Conservation (phyloP, 1,140 invertebrate genomes). For the Coptotermes formosanus region DNA sequence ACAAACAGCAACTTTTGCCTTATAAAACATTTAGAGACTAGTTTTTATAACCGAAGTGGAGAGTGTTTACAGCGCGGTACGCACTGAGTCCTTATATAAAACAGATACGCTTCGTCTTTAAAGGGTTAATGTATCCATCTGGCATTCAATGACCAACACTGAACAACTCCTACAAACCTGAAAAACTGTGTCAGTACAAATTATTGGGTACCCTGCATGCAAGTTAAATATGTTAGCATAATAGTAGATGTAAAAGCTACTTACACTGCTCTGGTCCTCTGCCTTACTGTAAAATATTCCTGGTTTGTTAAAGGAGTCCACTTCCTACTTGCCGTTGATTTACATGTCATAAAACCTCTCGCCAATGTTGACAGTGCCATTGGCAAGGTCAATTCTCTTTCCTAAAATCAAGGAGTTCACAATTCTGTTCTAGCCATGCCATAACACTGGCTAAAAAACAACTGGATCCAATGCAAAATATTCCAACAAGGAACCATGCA, state of each 20-base stretch:
- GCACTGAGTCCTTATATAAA: no score
- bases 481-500: no score
- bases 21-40: no score
- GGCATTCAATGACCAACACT: background rate
- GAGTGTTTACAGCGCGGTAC: no score
- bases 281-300: background rate
- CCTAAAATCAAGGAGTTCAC: background rate
- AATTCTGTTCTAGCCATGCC: no score
- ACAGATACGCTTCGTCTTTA: no score
- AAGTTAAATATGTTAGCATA: background rate
- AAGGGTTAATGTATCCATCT: no score
- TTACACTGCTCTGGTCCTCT: background rate
- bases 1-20: no score
- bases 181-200: background rate
- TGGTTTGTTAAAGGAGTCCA: constrained; percentile 2
- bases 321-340: background rate
- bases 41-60: no score
- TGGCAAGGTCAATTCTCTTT: background rate
- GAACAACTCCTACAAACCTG: background rate
- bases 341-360: constrained; percentile 4
- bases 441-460: no score
- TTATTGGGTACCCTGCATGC: background rate
- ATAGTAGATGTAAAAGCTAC: background rate
- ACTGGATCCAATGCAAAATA: no score
- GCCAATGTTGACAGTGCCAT: constrained; percentile 1